A percentile compares a stretch with the other conserved stretches of the same genome.
Evolutionary conservation across 2,888 invertebrate genomes (phyloP).

Genomic region (Orthosia gothica): DNA sequence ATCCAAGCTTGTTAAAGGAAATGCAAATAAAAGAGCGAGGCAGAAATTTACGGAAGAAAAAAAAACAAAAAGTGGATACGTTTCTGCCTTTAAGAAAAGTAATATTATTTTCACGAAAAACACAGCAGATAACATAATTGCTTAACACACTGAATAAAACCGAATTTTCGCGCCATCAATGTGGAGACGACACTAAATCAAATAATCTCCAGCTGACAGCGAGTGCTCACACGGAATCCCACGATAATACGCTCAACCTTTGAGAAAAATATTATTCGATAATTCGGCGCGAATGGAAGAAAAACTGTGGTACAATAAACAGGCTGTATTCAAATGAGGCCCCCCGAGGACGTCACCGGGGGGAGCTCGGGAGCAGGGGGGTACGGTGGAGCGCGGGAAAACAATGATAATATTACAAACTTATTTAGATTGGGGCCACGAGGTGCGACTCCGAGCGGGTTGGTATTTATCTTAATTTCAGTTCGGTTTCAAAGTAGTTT

Average conservation of each 20-base stretch:
- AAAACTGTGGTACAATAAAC: slow-evolving; percentile 86
- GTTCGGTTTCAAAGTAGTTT: background rate
- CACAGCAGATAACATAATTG: slow-evolving; percentile 58
- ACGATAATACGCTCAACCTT: slow-evolving; percentile 83
- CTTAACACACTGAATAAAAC: slow-evolving; percentile 66
- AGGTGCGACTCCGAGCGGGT: slow-evolving; percentile 57
- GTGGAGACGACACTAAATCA: slow-evolving; percentile 75
- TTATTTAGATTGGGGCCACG: slow-evolving; percentile 84
- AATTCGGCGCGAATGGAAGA: slow-evolving; percentile 79
- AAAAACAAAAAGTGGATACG: no score
- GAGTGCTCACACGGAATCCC: slow-evolving; percentile 80
- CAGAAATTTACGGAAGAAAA: no score
- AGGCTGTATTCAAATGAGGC: slow-evolving; percentile 89
- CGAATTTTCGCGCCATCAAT: slow-evolving; percentile 63
- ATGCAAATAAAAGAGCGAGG: background rate
- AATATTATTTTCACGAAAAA: slow-evolving; percentile 37
- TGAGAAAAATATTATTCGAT: slow-evolving; percentile 86
- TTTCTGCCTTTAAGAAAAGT: background rate
- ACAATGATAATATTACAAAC: slow-evolving; percentile 90
- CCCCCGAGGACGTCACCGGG: slow-evolving; percentile 69
- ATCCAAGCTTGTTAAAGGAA: no score
- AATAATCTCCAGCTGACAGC: slow-evolving; percentile 75
- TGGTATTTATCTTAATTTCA: slow-evolving; percentile 33
- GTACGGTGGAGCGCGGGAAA: slow-evolving; percentile 75
- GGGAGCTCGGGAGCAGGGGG: slow-evolving; percentile 38